phyloP scores from a whole-genome alignment of 2,113 vertebrate genomes.

The Eretmochelys imbricata region DNA sequence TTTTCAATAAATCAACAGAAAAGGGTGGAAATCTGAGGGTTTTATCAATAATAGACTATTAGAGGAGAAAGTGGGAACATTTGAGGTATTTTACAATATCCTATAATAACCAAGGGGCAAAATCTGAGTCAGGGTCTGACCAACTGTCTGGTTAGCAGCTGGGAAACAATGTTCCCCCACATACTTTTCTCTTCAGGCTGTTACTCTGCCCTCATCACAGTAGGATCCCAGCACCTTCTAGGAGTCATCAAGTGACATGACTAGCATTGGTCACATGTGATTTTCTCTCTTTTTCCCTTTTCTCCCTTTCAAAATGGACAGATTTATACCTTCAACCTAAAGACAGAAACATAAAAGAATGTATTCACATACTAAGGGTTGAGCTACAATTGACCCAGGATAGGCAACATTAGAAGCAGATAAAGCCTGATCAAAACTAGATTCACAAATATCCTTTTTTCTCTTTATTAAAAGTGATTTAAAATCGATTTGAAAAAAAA shows the following conservation, averaged over 20 bases:
- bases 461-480: background rate
- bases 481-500: background rate
- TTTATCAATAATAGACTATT: background rate
- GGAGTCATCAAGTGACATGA: background rate
- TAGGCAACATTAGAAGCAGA: background rate
- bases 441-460: background rate
- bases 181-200: background rate
- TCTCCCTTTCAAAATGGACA: too few species aligned
- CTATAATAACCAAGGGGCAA: background rate
- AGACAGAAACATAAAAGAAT: background rate
- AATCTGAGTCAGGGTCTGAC: background rate
- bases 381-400: background rate
- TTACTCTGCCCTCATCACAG: background rate
- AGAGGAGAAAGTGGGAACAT: background rate
- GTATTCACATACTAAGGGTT: background rate
- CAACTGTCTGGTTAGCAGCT: background rate
- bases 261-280: background rate
- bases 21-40: background rate
- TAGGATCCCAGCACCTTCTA: fast-evolving
- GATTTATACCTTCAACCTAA: too few species aligned
- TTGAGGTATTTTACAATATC: background rate
- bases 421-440: background rate
- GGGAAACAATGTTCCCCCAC: background rate
- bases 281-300: background rate
- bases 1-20: background rate